Evolutionary conservation across 2,113 vertebrate species (phyloP).

Genomic region (Pomatorhinus ruficollis): DNA sequence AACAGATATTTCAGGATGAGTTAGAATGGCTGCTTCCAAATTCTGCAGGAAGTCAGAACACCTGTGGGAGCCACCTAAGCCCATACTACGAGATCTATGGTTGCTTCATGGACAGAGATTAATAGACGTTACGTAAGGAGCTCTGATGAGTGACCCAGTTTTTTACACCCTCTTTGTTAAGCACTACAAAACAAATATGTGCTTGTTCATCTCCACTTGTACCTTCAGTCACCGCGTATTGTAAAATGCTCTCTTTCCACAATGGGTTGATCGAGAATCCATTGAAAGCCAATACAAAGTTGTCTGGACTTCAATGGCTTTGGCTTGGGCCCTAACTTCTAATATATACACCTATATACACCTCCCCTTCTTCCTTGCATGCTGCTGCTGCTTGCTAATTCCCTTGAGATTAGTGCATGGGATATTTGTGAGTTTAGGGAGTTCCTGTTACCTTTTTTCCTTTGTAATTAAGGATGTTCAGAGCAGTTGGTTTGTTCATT

Average conservation of each 20-base stretch:
- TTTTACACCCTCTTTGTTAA: conserved; percentile 38
- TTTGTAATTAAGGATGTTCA: neutral
- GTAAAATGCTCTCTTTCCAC: neutral
- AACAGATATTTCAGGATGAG: conserved; percentile 64
- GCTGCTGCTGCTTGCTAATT: conserved; percentile 35
- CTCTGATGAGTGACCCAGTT: conserved; percentile 26
- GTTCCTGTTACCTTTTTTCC: neutral
- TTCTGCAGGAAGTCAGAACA: conserved; percentile 57
- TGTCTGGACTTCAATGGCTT: conserved; percentile 53
- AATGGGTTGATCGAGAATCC: neutral
- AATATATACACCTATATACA: neutral
- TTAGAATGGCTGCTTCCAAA: conserved; percentile 68
- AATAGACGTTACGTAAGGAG: conserved; percentile 57
- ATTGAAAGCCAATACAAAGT: conserved; percentile 37
- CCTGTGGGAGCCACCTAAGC: conserved; percentile 49
- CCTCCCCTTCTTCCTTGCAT: conserved; percentile 42
- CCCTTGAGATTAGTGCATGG: conserved; percentile 7
- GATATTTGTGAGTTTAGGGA: neutral
- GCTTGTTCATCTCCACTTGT: conserved; percentile 38
- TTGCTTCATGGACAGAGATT: conserved; percentile 67
- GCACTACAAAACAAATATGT: conserved; percentile 4
- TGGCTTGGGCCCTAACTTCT: neutral
- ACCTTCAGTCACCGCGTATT: neutral
- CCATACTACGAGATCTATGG: conserved; percentile 64
- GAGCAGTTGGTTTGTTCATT: neutral